These are phyloP conservation scores for Lophotriccus pileatus DNA, from an alignment of 2,797 vertebrate species.

Conservation along the genomic window DNA sequence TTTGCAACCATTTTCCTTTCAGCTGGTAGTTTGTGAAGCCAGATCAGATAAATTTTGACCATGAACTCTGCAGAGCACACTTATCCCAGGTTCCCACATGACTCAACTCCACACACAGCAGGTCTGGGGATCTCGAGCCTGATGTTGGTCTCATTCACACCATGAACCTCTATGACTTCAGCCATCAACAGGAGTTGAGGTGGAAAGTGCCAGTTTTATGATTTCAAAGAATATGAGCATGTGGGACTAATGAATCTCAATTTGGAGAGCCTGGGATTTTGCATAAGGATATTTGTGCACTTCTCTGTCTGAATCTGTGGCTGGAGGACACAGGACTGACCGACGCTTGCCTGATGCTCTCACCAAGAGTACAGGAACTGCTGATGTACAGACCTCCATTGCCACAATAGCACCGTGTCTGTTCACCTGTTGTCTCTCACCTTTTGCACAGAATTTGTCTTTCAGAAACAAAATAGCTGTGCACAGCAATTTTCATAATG, in stretches of 20 bases:
- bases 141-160: fast-evolving
- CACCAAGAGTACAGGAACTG: fast-evolving
- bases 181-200: not conserved
- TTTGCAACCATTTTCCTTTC: not conserved
- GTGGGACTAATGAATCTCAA: not conserved
- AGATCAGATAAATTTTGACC: not conserved
- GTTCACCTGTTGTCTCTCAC: not conserved
- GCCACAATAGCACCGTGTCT: not conserved
- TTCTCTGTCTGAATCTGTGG: not conserved
- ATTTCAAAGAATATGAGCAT: not conserved
- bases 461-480: constrained; percentile 21
- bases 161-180: not conserved
- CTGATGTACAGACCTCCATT: no score
- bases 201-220: not conserved
- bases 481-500: not conserved
- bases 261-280: not conserved
- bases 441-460: not conserved
- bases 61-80: not conserved
- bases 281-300: not conserved
- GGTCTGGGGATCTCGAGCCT: fast-evolving
- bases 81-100: not conserved
- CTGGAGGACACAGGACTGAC: not conserved
- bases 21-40: not conserved
- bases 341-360: fast-evolving
- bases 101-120: not conserved